Evolutionary conservation across 2,113 vertebrate species (phyloP), one percentile per base, ranked within the genome.

Genomic region (Camelus dromedarius): DNA sequence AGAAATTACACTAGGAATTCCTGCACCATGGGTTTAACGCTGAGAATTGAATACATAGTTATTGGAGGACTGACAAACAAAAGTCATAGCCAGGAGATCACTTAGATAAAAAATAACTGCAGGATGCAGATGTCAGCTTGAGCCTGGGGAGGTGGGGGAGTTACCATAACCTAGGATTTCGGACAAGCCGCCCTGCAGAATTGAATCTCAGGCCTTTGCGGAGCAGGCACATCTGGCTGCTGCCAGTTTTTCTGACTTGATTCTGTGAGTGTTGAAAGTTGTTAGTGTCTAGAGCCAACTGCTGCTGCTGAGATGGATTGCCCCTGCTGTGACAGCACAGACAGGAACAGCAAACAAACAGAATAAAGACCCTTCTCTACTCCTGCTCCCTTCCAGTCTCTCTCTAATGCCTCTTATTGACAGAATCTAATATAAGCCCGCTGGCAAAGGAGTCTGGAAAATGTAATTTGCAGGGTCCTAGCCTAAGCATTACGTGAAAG

Each of bases 1-100:
- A 81, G 26, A 89, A 94, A n/a, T 69, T 26, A 72, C 28, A 64
- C 32, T 82, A 60, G 16, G 18, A 32, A 82, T 93, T 89, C 92
- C 24, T 81, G 16, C 11, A 69, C 19, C n/a, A 32, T 14, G 11
- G n/a, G 13, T 70, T 82, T 90, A n/a, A 50, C 13, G 42, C 11
- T 58, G 52, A 73, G 28, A 91, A 56, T 19, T 76, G 22, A 90
- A 58, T 66, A 72, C 1, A 32, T 13, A 89, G 12, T 1, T 28
- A 83, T 52, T 50, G 28, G 42, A 87, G 15, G 38, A 6, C 13
- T 96, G 46, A 73, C 66, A 54, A 24, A 91, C 15, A 76, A 85
- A 85, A 85, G 86, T 82, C 32, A 58, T 54, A 50, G 19, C 14
- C 22, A 69, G 22, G 66, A 84, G 26, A 10, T 82, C 32, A 58